phyloP scores from a whole-genome alignment of 2,797 vertebrate genomes.

The Phrynocephalus guinanensis region DNA sequence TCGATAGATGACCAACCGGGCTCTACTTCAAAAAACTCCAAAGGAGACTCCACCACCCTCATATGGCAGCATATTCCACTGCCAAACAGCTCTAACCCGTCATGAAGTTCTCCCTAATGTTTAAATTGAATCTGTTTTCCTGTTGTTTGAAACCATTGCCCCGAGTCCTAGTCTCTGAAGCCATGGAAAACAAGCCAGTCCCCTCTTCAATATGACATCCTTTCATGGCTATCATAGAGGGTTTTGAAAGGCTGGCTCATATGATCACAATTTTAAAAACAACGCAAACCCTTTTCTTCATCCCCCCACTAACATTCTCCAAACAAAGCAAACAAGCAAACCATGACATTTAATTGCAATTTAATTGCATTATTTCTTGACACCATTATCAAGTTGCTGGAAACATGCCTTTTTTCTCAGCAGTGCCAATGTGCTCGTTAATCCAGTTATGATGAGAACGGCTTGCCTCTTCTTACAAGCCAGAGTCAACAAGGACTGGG shows the following conservation, averaged over 20 bases:
- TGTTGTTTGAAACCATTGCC: too few species aligned
- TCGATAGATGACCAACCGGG: too few species aligned
- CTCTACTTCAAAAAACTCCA: too few species aligned
- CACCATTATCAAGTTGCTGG: background rate
- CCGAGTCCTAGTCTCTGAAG: too few species aligned
- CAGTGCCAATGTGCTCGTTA: background rate
- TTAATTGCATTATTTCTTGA: background rate
- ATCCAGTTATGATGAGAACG: background rate
- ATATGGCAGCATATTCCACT: too few species aligned
- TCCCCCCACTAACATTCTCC: background rate
- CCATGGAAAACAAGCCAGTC: too few species aligned
- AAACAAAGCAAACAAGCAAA: background rate
- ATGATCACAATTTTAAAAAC: background rate
- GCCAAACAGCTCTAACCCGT: too few species aligned
- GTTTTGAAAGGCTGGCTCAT: background rate
- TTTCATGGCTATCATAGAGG: too few species aligned
- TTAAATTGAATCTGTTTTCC: too few species aligned
- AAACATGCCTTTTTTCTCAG: background rate
- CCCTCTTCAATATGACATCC: too few species aligned
- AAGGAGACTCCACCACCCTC: too few species aligned
- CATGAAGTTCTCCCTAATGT: too few species aligned
- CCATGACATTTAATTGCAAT: background rate
- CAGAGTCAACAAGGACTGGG: background rate
- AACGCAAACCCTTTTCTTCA: background rate
- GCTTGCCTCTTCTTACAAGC: background rate